phyloP scores from a whole-genome alignment of 2,113 vertebrate genomes.

The Zootoca vivipara region DNA sequence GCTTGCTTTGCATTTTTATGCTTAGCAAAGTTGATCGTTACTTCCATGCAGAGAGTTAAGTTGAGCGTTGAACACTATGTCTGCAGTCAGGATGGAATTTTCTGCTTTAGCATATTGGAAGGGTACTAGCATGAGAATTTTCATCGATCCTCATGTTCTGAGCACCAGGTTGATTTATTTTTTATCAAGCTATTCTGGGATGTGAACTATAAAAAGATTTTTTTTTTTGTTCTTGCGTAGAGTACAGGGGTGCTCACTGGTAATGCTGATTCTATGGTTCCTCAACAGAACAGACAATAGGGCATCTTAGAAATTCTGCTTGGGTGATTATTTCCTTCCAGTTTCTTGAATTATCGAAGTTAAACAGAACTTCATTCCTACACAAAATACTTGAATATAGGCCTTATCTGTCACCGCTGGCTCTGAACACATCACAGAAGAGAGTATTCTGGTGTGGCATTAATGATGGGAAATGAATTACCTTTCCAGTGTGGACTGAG shows the following conservation, averaged over 20 bases:
- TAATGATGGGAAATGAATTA: neutral
- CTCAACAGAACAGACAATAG: neutral
- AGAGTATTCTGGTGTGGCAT: neutral
- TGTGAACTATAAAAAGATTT: neutral
- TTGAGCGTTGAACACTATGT: accelerated
- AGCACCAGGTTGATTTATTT: slow-evolving; percentile 32
- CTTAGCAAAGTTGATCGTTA: neutral
- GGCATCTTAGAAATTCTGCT: neutral
- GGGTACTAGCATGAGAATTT: neutral
- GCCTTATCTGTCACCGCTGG: neutral
- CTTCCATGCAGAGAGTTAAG: neutral
- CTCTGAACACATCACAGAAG: neutral
- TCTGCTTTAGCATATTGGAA: neutral
- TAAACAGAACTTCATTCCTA: neutral
- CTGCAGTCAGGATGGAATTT: slow-evolving; percentile 26
- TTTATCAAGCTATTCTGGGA: slow-evolving; percentile 24
- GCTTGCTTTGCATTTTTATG: neutral
- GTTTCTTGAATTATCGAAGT: neutral
- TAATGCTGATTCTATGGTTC: neutral
- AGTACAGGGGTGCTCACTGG: neutral
- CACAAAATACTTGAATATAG: neutral
- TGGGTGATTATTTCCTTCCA: neutral
- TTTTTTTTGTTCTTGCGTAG: slow-evolving; percentile 1
- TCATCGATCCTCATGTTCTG: neutral
- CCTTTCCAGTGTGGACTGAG: neutral